Conservation (phyloP, 2,888 invertebrate genomes). For the Harpagoxenus sublaevis region DNA sequence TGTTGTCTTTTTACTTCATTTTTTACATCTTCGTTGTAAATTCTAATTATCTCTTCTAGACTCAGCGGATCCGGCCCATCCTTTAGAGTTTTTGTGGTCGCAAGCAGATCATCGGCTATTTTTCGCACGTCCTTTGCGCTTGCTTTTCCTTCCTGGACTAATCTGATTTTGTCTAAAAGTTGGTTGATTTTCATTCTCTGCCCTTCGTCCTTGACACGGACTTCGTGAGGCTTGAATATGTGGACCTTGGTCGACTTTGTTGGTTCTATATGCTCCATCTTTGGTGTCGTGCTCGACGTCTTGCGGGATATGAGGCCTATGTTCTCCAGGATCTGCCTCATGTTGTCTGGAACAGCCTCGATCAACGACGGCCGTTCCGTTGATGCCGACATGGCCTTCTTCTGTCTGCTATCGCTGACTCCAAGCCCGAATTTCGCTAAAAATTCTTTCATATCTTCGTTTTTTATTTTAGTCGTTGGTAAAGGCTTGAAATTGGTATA, state of each 20-base stretch:
- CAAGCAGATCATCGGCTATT: slow-evolving; percentile 79
- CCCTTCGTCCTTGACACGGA: slow-evolving; percentile 82
- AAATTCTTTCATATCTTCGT: slow-evolving; percentile 86
- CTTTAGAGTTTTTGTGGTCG: slow-evolving; percentile 78
- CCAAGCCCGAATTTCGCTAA: slow-evolving; percentile 86
- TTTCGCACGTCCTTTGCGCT: slow-evolving; percentile 79
- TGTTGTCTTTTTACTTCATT: slow-evolving; percentile 85
- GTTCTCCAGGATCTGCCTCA: slow-evolving; percentile 85
- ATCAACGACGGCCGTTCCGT: slow-evolving; percentile 74
- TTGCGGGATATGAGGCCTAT: slow-evolving; percentile 82
- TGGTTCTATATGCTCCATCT: slow-evolving; percentile 34
- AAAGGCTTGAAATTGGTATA: slow-evolving; percentile 86
- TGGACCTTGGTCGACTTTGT: slow-evolving; percentile 72
- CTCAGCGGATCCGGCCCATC: slow-evolving; percentile 83
- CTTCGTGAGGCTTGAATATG: slow-evolving; percentile 85
- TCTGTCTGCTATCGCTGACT: slow-evolving; percentile 71
- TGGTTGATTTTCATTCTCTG: slow-evolving; percentile 86
- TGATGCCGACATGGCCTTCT: slow-evolving; percentile 78
- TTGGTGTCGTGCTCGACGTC: background rate
- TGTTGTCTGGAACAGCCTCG: slow-evolving; percentile 82
- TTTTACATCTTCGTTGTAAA: slow-evolving; percentile 82
- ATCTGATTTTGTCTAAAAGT: slow-evolving; percentile 83
- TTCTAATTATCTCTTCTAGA: slow-evolving; percentile 82
- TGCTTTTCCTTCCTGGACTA: slow-evolving; percentile 83
- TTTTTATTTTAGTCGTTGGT: slow-evolving; percentile 81